Evolutionary conservation across 2,113 vertebrate species (phyloP).

Genomic region (Garra rufa): DNA sequence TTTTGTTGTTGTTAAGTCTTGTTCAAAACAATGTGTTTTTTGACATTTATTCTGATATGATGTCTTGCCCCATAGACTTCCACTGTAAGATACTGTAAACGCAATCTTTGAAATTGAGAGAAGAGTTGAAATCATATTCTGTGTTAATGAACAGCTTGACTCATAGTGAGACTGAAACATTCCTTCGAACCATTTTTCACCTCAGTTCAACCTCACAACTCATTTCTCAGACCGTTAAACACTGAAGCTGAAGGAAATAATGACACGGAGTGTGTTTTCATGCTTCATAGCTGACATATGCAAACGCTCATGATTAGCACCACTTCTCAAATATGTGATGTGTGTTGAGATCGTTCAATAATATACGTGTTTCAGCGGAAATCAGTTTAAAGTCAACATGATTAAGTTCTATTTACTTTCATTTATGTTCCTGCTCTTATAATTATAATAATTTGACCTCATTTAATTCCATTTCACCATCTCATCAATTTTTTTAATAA

Average conservation of each 20-base stretch:
- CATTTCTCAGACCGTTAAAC: neutral
- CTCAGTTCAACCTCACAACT: neutral
- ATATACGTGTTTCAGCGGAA: neutral
- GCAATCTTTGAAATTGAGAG: neutral
- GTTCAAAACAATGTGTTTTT: neutral
- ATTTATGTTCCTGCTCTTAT: neutral
- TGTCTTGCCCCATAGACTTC: neutral
- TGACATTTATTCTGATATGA: neutral
- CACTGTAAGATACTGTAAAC: neutral
- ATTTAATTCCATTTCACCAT: neutral
- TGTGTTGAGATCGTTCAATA: neutral
- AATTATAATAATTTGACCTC: neutral
- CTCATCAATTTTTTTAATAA: neutral
- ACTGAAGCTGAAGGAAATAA: neutral
- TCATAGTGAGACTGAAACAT: neutral
- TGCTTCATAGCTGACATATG: neutral
- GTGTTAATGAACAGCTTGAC: neutral
- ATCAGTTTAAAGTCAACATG: slow-evolving; percentile 5
- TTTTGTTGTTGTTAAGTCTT: neutral
- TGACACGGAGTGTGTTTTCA: neutral
- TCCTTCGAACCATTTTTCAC: neutral
- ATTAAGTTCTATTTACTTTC: neutral
- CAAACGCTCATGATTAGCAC: neutral
- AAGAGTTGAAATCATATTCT: too few species aligned
- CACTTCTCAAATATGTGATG: neutral